Evolutionary conservation across 2,888 invertebrate genomes (phyloP).

Genomic region (Elysia crispata): DNA sequence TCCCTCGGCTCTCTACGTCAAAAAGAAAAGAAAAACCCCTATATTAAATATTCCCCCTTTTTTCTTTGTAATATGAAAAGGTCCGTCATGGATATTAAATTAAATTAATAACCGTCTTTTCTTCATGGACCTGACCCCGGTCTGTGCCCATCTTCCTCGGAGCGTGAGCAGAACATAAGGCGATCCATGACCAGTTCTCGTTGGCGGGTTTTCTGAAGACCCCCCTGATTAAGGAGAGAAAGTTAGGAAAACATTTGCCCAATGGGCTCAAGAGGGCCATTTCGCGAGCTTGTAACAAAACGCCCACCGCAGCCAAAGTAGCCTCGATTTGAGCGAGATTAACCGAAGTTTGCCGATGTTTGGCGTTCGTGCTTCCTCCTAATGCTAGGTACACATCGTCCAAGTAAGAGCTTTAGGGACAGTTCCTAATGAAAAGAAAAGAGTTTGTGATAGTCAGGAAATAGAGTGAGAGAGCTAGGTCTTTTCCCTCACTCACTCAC

Average conservation of each 20-base stretch:
- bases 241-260: constrained; percentile 52
- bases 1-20: no score
- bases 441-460: constrained; percentile 46
- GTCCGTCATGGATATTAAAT: constrained; percentile 35
- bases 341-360: neutral
- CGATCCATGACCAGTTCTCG: constrained; percentile 19
- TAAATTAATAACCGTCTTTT: constrained; percentile 42
- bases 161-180: constrained; percentile 40
- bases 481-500: constrained; percentile 17
- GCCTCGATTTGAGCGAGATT: neutral
- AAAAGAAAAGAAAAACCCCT: no score
- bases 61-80: no score
- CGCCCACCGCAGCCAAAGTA: constrained; percentile 25
- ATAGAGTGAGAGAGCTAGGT: constrained; percentile 27
- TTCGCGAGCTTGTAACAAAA: constrained; percentile 50
- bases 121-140: constrained; percentile 16
- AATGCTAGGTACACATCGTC: constrained; percentile 49
- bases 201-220: constrained; percentile 17
- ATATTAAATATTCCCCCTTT: no score
- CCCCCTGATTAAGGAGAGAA: constrained; percentile 45
- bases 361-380: constrained; percentile 24
- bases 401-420: constrained; percentile 37
- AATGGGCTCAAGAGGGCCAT: constrained; percentile 45
- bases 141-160: constrained; percentile 19
- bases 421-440: constrained; percentile 42